Base-by-base conservation (phyloP, 2,113 vertebrate genomes). In the Otus sunia region DNA sequence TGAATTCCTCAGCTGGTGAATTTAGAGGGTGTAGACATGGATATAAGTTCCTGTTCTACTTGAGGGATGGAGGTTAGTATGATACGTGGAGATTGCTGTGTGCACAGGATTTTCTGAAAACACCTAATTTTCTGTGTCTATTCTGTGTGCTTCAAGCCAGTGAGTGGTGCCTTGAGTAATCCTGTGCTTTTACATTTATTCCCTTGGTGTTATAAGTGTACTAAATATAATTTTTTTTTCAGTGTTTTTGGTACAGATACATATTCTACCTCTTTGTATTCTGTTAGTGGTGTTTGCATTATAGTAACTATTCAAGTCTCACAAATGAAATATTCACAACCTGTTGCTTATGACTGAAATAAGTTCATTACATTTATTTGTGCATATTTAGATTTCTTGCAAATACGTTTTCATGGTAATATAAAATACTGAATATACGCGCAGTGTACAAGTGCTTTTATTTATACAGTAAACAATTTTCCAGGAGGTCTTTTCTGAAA, bases 381-480 rank as follows among this genome's bases (percentile, higher is more conserved):
- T 39, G 69, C 67, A 76, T 77, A 56, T 89, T 76, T 50, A 91
- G 20, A 27, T 50, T 72, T 93, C 49, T 78, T 90, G 49, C 27
- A 63, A 81, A 36, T 49, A 78, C 30, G 11, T 88, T 85, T 85
- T 89, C 58, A 64, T 92, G 71, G 43, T 85, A 56, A 69, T 86
- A 52, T 72, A 91, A 96, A 90, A 89, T 95, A 96, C n/a, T 85
- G 77, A 97, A 88, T 92, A 64, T 95, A 67, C 92, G 92, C 37
- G 53, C 86, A 96, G 78, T 97, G 89, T 97, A 94, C 80, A 97
- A 97, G 93, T 92, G 72, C 89, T 96, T 97, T 97, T 97, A 97
- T 98, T 97, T 97, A 63, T 96, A 92, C 62, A 96, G 66, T 94
- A 96, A 97, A 97, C 85, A 88, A 86, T 94, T 97, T 94, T 97